Evolutionary conservation across 2,888 invertebrate genomes (phyloP), one percentile per base, ranked within the genome.

Genomic region (Ectropis crepuscularia): DNA sequence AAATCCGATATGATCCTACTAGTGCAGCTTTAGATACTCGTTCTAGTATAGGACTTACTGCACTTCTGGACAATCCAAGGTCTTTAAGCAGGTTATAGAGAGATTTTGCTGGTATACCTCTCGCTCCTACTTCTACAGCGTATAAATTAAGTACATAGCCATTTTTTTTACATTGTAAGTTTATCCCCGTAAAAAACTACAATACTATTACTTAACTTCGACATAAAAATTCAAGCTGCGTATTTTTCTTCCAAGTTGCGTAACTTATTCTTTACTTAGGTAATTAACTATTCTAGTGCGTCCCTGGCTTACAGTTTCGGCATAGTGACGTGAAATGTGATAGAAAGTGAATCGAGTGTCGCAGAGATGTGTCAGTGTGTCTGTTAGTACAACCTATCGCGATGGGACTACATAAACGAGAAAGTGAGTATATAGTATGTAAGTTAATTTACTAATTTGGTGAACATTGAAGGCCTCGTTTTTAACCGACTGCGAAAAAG

Each of bases 331-430:
- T 87, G 84, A 83, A 76, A 82, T 75, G 81, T 77, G 78, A 74
- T 76, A 76, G 81, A 83, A 81, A 84, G 81, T 79, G 75, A 65
- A 46, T 63, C 16, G 62, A 39, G 46, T 49, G 41, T 54, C 58
- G 28, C 54, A 38, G 47, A 79, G 73, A 82, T 83, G 82, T 77
- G 77, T 71, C 50, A 58, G 68, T 63, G 66, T 54, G 71, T 73
- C 59, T 80, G 73, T 58, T 74, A 75, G 62, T 77, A 68, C 73
- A 61, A 53, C 68, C 64, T 62, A 63, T 78, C 84, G 43, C 45
- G 54, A 91, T 91, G 91, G 91, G 89, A 63, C 87, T 91, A 37
- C 88, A 89, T 70, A 90, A 87, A 69, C 83, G 89, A 16, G 86
- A 81, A 78, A 91, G 91, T 90, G 68, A 91, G 90, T 90, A 86